phyloP scores from a whole-genome alignment of 2,797 vertebrate species.

The Galaxias olidus region DNA sequence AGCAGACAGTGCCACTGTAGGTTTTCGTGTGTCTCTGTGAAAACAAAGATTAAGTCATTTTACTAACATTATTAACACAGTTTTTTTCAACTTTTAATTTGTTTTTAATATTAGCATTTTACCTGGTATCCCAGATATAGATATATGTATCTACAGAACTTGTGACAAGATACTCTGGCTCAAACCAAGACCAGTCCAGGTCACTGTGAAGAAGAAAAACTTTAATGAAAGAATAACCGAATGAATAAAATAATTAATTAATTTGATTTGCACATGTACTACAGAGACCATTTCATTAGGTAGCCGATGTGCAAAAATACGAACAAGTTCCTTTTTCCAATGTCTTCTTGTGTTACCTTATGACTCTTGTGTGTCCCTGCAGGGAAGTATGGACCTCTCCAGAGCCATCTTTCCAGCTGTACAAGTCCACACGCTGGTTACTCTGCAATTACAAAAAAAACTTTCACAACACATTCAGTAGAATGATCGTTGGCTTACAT shows the following conservation, averaged over 20 bases:
- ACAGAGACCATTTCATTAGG: too few relatives aligned
- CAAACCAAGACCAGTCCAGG: slow-evolving; percentile 97
- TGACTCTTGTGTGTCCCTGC: slow-evolving; percentile 95
- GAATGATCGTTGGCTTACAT: too few relatives aligned
- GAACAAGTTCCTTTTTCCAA: not conserved
- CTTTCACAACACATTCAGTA: too few relatives aligned
- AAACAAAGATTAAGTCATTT: slow-evolving; percentile 18
- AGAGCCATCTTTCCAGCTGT: slow-evolving; percentile 90
- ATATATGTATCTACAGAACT: slow-evolving; percentile 98
- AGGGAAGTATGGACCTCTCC: slow-evolving; percentile 89
- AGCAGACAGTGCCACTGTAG: slow-evolving; percentile 87
- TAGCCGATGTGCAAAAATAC: too few relatives aligned
- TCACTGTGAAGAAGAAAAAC: slow-evolving; percentile 74
- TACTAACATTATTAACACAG: not conserved
- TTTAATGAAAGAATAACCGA: too few relatives aligned
- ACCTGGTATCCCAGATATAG: slow-evolving; percentile 99
- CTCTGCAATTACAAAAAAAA: slow-evolving; percentile 75
- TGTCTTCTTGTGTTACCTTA: slow-evolving; percentile 79
- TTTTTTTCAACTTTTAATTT: not conserved
- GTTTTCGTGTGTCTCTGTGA: slow-evolving; percentile 93
- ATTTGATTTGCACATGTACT: not conserved
- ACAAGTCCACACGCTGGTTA: slow-evolving; percentile 94
- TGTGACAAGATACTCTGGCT: slow-evolving; percentile 91
- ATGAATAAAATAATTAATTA: too few relatives aligned
- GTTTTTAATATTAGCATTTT: slow-evolving; percentile 42